Conservation (phyloP, 2,888 invertebrate genomes). For the Mechanitis messenoides region DNA sequence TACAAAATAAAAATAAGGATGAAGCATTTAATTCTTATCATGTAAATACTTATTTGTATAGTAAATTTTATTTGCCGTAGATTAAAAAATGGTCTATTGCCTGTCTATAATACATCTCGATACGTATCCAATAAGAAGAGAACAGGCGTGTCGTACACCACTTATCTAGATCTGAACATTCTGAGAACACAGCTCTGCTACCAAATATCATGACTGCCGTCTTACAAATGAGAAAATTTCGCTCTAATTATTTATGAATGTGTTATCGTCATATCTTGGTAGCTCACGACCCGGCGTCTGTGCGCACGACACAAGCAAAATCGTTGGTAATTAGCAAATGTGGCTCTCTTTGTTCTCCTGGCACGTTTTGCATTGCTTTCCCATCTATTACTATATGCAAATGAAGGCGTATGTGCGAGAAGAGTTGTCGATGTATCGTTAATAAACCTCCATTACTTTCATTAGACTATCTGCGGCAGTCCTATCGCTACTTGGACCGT, state of each 20-base stretch:
- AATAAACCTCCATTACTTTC: conserved; percentile 76
- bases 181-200: conserved; percentile 68
- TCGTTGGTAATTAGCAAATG: conserved; percentile 74
- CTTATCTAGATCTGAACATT: conserved; percentile 68
- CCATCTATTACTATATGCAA: conserved; percentile 63
- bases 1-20: too few species aligned
- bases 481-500: conserved; percentile 71
- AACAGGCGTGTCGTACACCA: conserved; percentile 66
- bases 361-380: conserved; percentile 64
- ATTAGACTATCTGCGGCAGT: conserved; percentile 73
- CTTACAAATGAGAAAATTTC: conserved; percentile 78
- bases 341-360: conserved; percentile 76
- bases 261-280: conserved; percentile 75
- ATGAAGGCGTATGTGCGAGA: conserved; percentile 52
- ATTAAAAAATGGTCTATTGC: background rate
- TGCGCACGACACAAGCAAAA: conserved; percentile 75
- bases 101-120: conserved; percentile 30
- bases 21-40: too few species aligned
- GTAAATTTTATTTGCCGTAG: too few species aligned
- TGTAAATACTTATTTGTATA: too few species aligned
- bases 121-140: conserved; percentile 55
- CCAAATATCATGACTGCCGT: conserved; percentile 76
- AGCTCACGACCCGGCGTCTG: conserved; percentile 74
- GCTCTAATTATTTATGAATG: conserved; percentile 78
- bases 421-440: conserved; percentile 64